Conservation (phyloP, 2,113 vertebrate genomes). For the Synchiropus splendidus region DNA sequence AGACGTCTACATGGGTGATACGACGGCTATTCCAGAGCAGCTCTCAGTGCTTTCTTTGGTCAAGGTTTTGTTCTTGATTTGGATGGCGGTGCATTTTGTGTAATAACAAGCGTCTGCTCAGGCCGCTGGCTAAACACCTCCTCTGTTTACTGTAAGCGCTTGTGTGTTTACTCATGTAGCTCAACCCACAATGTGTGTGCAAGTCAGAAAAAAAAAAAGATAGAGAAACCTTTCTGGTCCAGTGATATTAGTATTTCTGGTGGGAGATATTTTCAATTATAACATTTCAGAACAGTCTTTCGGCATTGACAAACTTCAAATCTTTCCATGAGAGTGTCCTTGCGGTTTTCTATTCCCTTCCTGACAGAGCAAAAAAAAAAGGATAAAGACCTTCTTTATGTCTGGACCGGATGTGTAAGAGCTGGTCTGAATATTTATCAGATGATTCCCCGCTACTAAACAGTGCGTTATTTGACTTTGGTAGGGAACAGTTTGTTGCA, state of each 20-base stretch:
- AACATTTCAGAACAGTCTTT: too few relatives aligned
- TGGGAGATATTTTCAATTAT: too few relatives aligned
- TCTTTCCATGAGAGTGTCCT: slow-evolving; percentile 27
- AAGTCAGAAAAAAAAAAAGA: too few relatives aligned
- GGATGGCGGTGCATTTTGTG: slow-evolving; percentile 8
- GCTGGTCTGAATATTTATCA: slow-evolving; percentile 64
- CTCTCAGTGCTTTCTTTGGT: neutral
- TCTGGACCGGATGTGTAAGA: slow-evolving; percentile 61
- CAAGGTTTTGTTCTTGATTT: slow-evolving; percentile 5
- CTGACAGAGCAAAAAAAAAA: slow-evolving; percentile 34
- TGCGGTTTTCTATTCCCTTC: slow-evolving; percentile 46
- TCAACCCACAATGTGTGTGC: too few relatives aligned
- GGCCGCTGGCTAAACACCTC: slow-evolving; percentile 19
- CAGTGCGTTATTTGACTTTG: slow-evolving; percentile 33
- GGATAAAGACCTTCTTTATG: slow-evolving; percentile 66
- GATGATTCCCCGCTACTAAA: slow-evolving; percentile 33
- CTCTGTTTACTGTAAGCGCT: slow-evolving; percentile 41
- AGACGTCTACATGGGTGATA: neutral
- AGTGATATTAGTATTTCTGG: too few relatives aligned
- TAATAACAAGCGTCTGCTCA: slow-evolving; percentile 23
- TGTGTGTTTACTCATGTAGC: slow-evolving; percentile 32
- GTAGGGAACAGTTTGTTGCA: slow-evolving; percentile 15
- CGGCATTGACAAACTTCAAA: too few relatives aligned
- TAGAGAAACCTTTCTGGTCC: too few relatives aligned
- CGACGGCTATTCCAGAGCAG: too few relatives aligned